Percentiles rank a stretch among this genome's conserved stretches.
phyloP scores from a whole-genome alignment of 2,797 vertebrate species.

The Thamnophis elegans region DNA sequence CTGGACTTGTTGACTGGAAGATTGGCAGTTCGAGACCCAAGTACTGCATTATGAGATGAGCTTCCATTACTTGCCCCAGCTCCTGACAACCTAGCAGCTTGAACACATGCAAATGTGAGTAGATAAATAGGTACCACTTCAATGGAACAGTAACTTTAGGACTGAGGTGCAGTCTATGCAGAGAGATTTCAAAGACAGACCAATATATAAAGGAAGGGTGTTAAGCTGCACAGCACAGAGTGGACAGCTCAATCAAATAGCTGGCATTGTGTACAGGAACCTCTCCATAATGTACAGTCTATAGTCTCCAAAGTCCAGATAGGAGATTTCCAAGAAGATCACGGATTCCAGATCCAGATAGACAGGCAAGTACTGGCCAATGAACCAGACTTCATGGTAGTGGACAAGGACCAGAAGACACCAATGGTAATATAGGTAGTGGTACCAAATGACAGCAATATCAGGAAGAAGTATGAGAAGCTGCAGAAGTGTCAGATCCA shows the following conservation, averaged over 20 bases:
- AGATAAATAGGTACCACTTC: not conserved
- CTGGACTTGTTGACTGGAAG: not conserved
- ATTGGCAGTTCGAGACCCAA: not conserved
- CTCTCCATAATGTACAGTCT: not conserved
- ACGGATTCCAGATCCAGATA: not conserved
- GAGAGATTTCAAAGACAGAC: not conserved
- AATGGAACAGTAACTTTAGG: not conserved
- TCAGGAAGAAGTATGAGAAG: not conserved
- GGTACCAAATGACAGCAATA: not conserved
- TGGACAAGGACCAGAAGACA: not conserved
- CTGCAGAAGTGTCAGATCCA: not conserved
- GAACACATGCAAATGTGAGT: not conserved
- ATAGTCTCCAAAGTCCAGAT: not conserved
- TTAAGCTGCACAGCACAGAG: not conserved
- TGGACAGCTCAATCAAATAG: not conserved
- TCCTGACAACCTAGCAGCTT: not conserved
- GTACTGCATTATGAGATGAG: not conserved
- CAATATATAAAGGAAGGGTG: not conserved
- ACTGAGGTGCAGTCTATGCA: not conserved
- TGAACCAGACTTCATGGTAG: not conserved
- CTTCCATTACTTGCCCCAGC: not conserved
- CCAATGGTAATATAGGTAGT: not conserved
- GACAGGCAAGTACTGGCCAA: not conserved
- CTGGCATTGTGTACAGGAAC: not conserved
- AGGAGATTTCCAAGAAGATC: not conserved